These are phyloP conservation scores for Pocillopora damicornis DNA, from an alignment of 64 coral and sea anemone genomes.

Conservation along the genomic window DNA sequence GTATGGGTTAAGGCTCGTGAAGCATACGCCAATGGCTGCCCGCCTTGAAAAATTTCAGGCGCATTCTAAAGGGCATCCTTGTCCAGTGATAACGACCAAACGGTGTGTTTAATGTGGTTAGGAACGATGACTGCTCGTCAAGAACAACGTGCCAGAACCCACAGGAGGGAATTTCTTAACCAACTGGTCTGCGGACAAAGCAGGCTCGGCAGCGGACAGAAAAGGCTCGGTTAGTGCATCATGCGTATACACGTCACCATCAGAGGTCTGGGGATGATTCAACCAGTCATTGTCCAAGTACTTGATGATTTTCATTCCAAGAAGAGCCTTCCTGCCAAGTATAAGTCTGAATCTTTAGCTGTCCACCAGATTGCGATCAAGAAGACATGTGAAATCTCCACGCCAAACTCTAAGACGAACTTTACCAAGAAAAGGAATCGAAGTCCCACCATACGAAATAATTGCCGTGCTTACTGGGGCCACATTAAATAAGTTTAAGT, in stretches of 20 bases:
- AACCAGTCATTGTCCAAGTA: conserved; percentile 35
- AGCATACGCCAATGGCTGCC: too few relatives aligned
- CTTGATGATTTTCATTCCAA: conserved; percentile 47
- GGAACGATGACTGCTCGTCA: conserved; percentile 17
- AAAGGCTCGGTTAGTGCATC: not conserved
- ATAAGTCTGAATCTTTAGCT: conserved; percentile 37
- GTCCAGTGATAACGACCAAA: not conserved
- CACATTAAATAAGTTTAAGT: conserved; percentile 39
- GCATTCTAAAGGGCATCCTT: too few relatives aligned
- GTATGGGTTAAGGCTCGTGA: too few relatives aligned
- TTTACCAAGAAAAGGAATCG: conserved; percentile 33
- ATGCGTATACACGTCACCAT: conserved; percentile 35
- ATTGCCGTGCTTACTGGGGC: conserved; percentile 36
- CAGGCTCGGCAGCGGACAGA: conserved; percentile 2
- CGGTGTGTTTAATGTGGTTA: conserved; percentile 21
- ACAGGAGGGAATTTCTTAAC: conserved; percentile 29
- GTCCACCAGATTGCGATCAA: conserved; percentile 50
- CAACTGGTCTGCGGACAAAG: not conserved
- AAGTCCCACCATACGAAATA: conserved; percentile 59
- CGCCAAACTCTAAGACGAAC: not conserved
- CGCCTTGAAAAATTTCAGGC: too few relatives aligned
- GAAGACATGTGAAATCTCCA: conserved; percentile 23
- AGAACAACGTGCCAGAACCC: conserved; percentile 25
- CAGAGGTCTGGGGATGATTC: conserved; percentile 12
- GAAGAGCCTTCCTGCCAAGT: conserved; percentile 16